A percentile compares a stretch with the other conserved stretches of the same genome.
These are phyloP conservation scores for Drosophila hydei DNA, from an alignment of 1,140 invertebrate genomes.

Conservation along the genomic window DNA sequence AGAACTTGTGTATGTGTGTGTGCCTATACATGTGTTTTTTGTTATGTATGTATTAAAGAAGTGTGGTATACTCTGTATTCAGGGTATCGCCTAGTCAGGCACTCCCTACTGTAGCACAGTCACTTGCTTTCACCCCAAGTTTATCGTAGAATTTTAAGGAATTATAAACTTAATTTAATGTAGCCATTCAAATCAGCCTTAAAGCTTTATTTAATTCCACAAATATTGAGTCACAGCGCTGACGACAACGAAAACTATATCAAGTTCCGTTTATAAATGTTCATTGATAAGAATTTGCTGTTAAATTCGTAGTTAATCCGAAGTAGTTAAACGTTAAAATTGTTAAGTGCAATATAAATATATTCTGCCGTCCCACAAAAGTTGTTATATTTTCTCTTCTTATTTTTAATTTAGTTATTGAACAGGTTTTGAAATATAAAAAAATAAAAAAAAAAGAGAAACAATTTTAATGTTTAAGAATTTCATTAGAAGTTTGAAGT, in stretches of 20 bases:
- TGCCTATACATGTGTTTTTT: too few species aligned
- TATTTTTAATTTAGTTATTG: neutral
- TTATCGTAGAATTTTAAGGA: neutral
- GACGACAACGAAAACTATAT: neutral
- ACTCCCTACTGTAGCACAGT: too few species aligned
- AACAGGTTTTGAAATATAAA: neutral
- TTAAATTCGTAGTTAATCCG: too few species aligned
- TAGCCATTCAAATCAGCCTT: neutral
- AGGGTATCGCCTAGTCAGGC: neutral
- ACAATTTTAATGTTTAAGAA: neutral
- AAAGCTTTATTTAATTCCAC: neutral
- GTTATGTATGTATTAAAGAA: too few species aligned
- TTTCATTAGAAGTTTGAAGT: neutral
- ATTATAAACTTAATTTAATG: constrained; percentile 5
- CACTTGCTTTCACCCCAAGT: too few species aligned
- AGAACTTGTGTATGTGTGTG: too few species aligned
- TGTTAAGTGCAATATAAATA: too few species aligned
- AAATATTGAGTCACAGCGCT: neutral
- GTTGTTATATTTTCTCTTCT: too few species aligned
- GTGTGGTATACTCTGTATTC: too few species aligned
- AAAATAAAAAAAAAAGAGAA: neutral
- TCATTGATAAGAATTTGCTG: neutral
- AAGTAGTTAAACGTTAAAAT: too few species aligned
- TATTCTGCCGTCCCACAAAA: neutral
- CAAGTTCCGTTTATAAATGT: neutral